Percentiles rank a stretch among this genome's conserved stretches.
Conservation (phyloP, 2,113 vertebrate species). For the Fulica atra region DNA sequence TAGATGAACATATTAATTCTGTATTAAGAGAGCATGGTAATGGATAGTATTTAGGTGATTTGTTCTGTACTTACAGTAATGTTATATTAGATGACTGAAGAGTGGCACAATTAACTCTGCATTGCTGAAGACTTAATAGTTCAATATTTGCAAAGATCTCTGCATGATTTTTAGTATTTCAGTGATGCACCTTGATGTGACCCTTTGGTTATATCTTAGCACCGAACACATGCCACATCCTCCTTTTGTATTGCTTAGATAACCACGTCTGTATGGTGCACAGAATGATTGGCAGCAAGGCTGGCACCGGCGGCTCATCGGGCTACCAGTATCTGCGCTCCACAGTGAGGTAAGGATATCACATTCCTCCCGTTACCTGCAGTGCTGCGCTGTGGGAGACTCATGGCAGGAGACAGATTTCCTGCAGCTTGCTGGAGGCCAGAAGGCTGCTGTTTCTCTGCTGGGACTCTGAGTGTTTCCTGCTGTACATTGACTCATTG, state of each 20-base stretch:
- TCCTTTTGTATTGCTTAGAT: conserved; percentile 73
- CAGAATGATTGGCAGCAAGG: conserved; percentile 95
- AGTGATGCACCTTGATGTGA: background rate
- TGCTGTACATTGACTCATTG: background rate
- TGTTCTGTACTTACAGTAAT: background rate
- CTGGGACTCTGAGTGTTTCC: background rate
- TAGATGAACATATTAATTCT: background rate
- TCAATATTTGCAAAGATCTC: background rate
- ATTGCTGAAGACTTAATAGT: background rate
- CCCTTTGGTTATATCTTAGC: background rate
- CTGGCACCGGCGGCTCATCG: conserved; percentile 92
- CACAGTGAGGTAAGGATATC: conserved; percentile 85
- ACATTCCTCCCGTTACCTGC: accelerated
- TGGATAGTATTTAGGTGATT: background rate
- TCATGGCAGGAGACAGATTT: background rate
- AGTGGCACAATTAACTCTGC: background rate
- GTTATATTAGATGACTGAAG: background rate
- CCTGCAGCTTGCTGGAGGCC: background rate
- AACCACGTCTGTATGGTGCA: conserved; percentile 97
- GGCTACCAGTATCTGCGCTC: conserved; percentile 96
- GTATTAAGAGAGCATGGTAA: background rate
- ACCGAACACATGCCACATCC: background rate
- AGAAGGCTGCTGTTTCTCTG: background rate
- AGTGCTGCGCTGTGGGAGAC: too few species aligned
- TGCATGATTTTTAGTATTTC: background rate